Base-by-base conservation (phyloP, 2,113 vertebrate species). In the Podarcis raffonei region DNA sequence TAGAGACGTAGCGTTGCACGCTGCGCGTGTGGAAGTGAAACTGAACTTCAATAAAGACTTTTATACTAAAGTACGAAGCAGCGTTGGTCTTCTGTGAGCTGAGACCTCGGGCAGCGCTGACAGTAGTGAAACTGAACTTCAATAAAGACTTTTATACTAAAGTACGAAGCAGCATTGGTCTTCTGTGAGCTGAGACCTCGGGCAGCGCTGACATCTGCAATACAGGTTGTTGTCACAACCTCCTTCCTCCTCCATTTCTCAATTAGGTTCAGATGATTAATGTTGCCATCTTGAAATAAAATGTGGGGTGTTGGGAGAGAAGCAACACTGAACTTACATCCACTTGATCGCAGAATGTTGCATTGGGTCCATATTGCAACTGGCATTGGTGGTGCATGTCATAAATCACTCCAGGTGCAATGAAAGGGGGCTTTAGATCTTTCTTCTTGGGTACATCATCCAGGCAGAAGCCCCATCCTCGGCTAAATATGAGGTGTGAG, bases 321-420 rank as follows among this genome's bases (percentile, higher is more conserved):
- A 25, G 5, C 62, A 2, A 57, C 0, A 86, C 32, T 25, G 72
- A 4, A 97, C 98, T 98, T 95, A 99, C 98, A 48, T 99, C 98
- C 18, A 99, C 97, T 93, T 99, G 97, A 35, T 98, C 96, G 95
- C 99, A 99, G 96, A 98, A 98, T 7, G 98, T 99, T 66, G 99
- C 98, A 42, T 98, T 98, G 42, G 98, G 97, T 30, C 99, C 99
- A 74, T 99, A 99, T 89, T 99, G 99, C 85, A 99, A 98, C 89
- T 99, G 98, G 93, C 99, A 99, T 78, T 99, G 99, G 93, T 99
- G 98, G 42, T 99, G 98, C 5, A 98, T 97, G 74, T 98, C 98
- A 96, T 99, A 99, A 89, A 98, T 97, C 27, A 99, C 95, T 59
- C 99, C 99, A 0, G 99, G 98, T 81, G 98, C 98, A 81, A 98